A percentile compares a stretch with the other conserved stretches of the same genome.
These are phyloP conservation scores for Lates japonicus DNA, from an alignment of 2,797 vertebrate species.

Conservation along the genomic window DNA sequence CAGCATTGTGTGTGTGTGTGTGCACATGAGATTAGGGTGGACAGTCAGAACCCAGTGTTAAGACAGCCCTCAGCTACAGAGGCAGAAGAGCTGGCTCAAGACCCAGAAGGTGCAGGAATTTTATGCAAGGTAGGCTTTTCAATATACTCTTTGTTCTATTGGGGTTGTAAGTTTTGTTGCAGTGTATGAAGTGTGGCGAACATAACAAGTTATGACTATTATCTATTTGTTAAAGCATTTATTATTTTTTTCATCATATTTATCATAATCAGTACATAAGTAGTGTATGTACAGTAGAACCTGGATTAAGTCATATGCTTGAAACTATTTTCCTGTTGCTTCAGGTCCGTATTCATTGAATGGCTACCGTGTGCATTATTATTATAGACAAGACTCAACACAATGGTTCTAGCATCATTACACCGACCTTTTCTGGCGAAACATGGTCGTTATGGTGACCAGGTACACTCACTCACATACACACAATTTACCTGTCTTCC, in stretches of 20 bases:
- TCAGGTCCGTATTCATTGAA: conserved; percentile 98
- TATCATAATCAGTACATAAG: neutral
- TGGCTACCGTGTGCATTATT: conserved; percentile 97
- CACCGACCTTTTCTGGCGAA: conserved; percentile 99
- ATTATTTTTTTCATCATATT: neutral
- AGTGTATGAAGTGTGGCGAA: neutral
- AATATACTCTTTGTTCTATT: neutral
- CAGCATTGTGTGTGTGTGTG: neutral
- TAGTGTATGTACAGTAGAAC: neutral
- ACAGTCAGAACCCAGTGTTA: conserved; percentile 96
- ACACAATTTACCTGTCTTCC: neutral
- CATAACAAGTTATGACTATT: neutral
- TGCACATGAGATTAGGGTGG: conserved; percentile 92
- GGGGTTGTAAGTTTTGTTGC: neutral
- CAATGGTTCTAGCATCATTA: conserved; percentile 99
- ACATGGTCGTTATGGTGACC: conserved; percentile 99
- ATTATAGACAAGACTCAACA: conserved; percentile 99
- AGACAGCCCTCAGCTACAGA: conserved; percentile 98
- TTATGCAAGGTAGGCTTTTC: conserved; percentile 96
- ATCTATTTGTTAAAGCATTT: neutral
- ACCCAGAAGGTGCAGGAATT: conserved; percentile 99
- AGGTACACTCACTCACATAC: conserved; percentile 85
- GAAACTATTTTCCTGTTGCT: conserved; percentile 8
- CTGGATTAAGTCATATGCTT: neutral
- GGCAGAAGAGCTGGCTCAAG: conserved; percentile 98